Evolutionary conservation across 2,888 invertebrate genomes (phyloP).

Genomic region (Andrena bucephala): DNA sequence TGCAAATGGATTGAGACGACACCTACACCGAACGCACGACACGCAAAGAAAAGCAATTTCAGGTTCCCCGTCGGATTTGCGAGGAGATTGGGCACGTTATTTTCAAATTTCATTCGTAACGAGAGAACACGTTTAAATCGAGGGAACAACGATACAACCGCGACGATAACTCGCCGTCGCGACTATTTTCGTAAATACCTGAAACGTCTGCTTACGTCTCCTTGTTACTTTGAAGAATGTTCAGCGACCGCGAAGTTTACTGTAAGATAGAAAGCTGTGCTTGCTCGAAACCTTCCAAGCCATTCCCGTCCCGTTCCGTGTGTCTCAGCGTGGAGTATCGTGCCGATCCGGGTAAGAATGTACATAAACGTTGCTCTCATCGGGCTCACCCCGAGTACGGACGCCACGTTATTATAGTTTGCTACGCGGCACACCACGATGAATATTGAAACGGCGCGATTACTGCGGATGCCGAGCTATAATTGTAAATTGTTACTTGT

Average conservation of each 20-base stretch:
- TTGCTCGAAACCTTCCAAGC: conserved; percentile 46
- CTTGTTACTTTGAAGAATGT: conserved; percentile 20
- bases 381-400: conserved; percentile 19
- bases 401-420: not conserved
- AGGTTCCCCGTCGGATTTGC: conserved; percentile 19
- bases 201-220: not conserved
- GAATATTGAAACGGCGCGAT: not conserved
- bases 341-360: conserved; percentile 32
- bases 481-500: not conserved
- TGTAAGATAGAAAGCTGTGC: conserved; percentile 45
- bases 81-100: conserved; percentile 18
- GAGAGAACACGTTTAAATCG: conserved; percentile 1
- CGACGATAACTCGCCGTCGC: conserved; percentile 27
- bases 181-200: not conserved
- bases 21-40: not conserved
- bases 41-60: conserved; percentile 19
- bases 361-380: conserved; percentile 38
- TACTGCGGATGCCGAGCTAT: not conserved
- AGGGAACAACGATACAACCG: conserved; percentile 52
- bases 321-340: conserved; percentile 34
- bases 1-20: conserved; percentile 68
- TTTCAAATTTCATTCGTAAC: conserved; percentile 10
- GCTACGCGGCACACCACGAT: not conserved
- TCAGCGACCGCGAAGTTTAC: conserved; percentile 4
- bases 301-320: conserved; percentile 62